phyloP scores from a whole-genome alignment of 2,888 invertebrate genomes.

The Tetanocera ferruginea region DNA sequence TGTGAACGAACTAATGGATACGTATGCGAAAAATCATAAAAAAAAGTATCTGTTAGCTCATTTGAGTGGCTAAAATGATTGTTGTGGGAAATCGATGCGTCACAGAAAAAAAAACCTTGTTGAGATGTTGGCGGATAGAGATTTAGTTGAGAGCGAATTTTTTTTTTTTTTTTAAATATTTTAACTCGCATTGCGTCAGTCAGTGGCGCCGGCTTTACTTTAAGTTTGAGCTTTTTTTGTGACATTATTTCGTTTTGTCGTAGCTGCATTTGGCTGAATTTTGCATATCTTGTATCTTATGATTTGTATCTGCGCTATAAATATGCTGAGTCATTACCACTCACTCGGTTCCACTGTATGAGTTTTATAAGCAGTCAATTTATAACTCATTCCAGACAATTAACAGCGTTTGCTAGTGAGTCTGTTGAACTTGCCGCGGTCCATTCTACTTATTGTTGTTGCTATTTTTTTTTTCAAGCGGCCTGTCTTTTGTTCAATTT shows the following conservation, averaged over 20 bases:
- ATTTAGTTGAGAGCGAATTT: neutral
- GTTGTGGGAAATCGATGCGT: slow-evolving; percentile 18
- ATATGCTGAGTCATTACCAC: neutral
- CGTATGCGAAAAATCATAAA: neutral
- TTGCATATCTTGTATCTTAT: neutral
- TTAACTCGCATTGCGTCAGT: neutral
- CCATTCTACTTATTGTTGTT: neutral
- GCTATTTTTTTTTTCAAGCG: neutral
- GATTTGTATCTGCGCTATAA: neutral
- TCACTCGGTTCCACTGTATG: neutral
- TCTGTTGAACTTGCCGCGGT: too few relatives aligned
- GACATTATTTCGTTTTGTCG: neutral
- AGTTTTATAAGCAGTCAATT: neutral
- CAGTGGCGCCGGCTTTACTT: neutral
- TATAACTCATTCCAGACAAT: neutral
- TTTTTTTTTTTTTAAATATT: neutral
- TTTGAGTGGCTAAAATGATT: neutral
- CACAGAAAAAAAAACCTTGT: neutral
- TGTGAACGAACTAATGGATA: slow-evolving; percentile 37
- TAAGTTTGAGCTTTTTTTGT: neutral
- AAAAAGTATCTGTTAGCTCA: neutral
- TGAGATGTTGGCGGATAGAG: neutral
- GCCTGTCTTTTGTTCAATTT: slow-evolving; percentile 14
- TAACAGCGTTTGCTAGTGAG: neutral
- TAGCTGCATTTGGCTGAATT: neutral